Evolutionary conservation across 2,797 vertebrate species (phyloP).

Genomic region (Hafferia zeledoni): DNA sequence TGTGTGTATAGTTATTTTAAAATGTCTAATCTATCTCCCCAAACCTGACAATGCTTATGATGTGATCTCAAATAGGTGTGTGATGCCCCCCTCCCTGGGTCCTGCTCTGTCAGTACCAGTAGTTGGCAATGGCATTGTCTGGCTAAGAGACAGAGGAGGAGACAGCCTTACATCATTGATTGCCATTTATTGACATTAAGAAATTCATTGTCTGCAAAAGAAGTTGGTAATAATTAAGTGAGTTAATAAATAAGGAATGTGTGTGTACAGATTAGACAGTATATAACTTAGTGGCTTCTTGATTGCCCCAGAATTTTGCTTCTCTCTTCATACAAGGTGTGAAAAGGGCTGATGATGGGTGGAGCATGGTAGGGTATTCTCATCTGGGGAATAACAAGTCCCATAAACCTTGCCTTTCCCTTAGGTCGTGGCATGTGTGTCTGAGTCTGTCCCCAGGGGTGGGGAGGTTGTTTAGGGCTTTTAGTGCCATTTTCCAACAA

Average conservation of each 20-base stretch:
- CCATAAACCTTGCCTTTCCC: constrained; percentile 33
- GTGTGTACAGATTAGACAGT: constrained; percentile 24
- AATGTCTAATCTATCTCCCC: background rate
- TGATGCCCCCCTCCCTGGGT: background rate
- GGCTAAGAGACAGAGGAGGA: background rate
- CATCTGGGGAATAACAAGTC: background rate
- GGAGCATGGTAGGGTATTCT: background rate
- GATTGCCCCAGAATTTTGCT: constrained; percentile 4
- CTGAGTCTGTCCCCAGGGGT: background rate
- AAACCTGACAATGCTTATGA: background rate
- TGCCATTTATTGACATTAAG: constrained; percentile 47
- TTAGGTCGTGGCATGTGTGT: background rate
- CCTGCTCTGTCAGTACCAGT: background rate
- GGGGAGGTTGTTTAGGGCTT: constrained; percentile 26
- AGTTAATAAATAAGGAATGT: constrained; percentile 56
- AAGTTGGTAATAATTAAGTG: constrained; percentile 60
- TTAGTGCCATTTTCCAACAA: constrained; percentile 72
- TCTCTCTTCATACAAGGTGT: background rate
- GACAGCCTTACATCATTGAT: constrained; percentile 21
- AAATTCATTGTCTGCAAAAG: constrained; percentile 60
- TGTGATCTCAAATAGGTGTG: background rate
- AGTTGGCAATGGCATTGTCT: background rate
- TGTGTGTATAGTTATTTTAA: background rate
- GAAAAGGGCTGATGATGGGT: background rate
- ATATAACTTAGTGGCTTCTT: constrained; percentile 29